Percentiles rank a stretch among this genome's conserved stretches.
Conservation (phyloP, 2,797 vertebrate genomes). For the Vireo griseus region DNA sequence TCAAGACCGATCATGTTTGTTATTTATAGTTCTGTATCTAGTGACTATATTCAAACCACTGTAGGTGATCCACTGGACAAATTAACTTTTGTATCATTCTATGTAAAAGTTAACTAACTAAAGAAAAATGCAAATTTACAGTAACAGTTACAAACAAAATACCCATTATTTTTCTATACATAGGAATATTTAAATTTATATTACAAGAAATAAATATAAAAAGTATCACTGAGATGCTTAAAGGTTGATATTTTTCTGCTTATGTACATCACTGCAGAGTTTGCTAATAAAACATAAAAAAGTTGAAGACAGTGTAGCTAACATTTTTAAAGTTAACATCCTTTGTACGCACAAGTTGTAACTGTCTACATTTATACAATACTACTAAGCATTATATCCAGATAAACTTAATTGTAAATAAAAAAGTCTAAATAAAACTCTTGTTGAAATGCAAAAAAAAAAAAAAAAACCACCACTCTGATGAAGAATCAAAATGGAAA, state of each 20-base stretch:
- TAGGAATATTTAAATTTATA: slow-evolving; percentile 69
- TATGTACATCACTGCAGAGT: slow-evolving; percentile 67
- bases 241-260: slow-evolving; percentile 35
- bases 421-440: slow-evolving; percentile 38
- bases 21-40: slow-evolving; percentile 22
- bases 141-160: slow-evolving; percentile 58
- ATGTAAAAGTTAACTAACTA: slow-evolving; percentile 30
- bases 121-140: slow-evolving; percentile 39
- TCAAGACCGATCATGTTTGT: neutral
- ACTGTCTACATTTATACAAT: slow-evolving; percentile 44
- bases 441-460: neutral
- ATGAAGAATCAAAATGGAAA: slow-evolving; percentile 21
- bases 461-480: neutral
- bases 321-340: slow-evolving; percentile 33
- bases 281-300: slow-evolving; percentile 44
- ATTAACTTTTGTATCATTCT: slow-evolving; percentile 4
- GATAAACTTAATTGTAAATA: neutral
- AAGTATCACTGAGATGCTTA: slow-evolving; percentile 53
- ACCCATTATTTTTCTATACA: slow-evolving; percentile 63
- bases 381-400: slow-evolving; percentile 1
- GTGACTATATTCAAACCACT: slow-evolving; percentile 2
- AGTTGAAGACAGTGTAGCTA: slow-evolving; percentile 29
- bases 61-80: slow-evolving; percentile 33
- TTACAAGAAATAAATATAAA: slow-evolving; percentile 81
- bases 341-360: slow-evolving; percentile 6